Percentiles rank a stretch among this genome's conserved stretches.
Conservation (phyloP, 2,113 vertebrate genomes). For the Podarcis raffonei region DNA sequence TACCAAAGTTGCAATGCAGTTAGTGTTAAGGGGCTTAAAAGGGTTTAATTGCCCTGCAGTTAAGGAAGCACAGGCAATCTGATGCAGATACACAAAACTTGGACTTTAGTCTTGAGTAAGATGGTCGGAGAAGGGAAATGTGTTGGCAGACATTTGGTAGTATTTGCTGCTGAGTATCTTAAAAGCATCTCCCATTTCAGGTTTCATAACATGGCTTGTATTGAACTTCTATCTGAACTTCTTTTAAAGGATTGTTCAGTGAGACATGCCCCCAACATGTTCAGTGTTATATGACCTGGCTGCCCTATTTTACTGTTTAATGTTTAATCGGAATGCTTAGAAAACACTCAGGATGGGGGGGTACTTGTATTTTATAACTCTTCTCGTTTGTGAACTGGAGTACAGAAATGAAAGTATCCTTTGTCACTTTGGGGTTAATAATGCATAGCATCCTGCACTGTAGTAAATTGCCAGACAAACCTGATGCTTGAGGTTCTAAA, state of each 20-base stretch:
- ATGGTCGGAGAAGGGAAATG: constrained; percentile 63
- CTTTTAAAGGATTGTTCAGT: constrained; percentile 79
- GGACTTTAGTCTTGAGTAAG: constrained; percentile 47
- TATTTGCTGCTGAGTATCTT: constrained; percentile 71
- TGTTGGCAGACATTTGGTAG: constrained; percentile 59
- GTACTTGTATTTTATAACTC: constrained; percentile 53
- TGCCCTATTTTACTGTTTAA: constrained; percentile 68
- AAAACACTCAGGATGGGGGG: constrained; percentile 57
- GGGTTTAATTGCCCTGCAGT: constrained; percentile 57
- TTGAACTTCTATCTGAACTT: constrained; percentile 67
- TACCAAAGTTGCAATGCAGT: constrained; percentile 25
- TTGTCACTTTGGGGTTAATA: constrained; percentile 64
- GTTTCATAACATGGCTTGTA: constrained; percentile 72
- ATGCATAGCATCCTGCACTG: constrained; percentile 62
- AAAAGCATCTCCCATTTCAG: constrained; percentile 35
- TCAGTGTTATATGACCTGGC: neutral
- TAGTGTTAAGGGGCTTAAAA: constrained; percentile 45
- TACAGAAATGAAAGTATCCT: constrained; percentile 58
- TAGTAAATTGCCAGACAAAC: constrained; percentile 51
- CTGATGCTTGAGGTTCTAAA: constrained; percentile 63
- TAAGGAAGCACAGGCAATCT: constrained; percentile 60
- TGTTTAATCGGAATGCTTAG: constrained; percentile 55
- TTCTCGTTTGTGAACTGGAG: constrained; percentile 64
- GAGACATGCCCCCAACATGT: constrained; percentile 40
- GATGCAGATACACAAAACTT: constrained; percentile 64